Evolutionary conservation across 2,888 invertebrate genomes (phyloP).

Genomic region (Noctua pronuba): DNA sequence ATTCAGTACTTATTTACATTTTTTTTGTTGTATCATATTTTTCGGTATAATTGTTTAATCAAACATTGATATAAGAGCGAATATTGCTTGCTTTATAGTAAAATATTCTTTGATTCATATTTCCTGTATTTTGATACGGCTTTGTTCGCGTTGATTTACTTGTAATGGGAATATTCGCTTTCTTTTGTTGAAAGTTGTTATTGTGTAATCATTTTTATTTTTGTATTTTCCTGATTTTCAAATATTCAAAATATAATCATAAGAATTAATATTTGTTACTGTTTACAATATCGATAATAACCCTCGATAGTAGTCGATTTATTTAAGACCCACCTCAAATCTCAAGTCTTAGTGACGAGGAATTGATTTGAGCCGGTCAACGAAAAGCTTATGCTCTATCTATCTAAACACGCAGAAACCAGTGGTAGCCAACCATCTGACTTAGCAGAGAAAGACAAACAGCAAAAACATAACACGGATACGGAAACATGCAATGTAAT

Average conservation of each 20-base stretch:
- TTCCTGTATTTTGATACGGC: neutral
- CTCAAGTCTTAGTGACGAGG: too few relatives aligned
- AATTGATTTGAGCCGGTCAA: too few relatives aligned
- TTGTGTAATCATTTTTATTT: neutral
- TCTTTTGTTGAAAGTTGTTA: neutral
- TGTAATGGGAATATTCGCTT: neutral
- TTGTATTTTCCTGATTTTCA: neutral
- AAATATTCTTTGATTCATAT: neutral
- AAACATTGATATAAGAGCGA: neutral
- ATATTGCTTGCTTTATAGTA: constrained; percentile 5
- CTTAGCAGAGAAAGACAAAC: neutral
- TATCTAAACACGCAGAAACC: neutral
- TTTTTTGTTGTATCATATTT: constrained; percentile 13
- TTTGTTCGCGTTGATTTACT: neutral
- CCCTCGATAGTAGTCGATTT: too few relatives aligned
- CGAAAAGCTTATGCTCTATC: too few relatives aligned
- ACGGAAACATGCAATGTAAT: constrained; percentile 42
- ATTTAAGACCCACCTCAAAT: too few relatives aligned
- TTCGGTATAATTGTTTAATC: constrained; percentile 20
- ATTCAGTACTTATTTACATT: neutral
- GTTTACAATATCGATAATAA: too few relatives aligned
- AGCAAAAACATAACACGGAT: constrained; percentile 38
- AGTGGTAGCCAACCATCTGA: neutral
- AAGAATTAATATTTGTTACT: too few relatives aligned
- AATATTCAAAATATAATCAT: too few relatives aligned